A percentile compares a stretch with the other conserved stretches of the same genome.
Conservation (phyloP, 2,113 vertebrate species). For the Chloropsis hardwickii region DNA sequence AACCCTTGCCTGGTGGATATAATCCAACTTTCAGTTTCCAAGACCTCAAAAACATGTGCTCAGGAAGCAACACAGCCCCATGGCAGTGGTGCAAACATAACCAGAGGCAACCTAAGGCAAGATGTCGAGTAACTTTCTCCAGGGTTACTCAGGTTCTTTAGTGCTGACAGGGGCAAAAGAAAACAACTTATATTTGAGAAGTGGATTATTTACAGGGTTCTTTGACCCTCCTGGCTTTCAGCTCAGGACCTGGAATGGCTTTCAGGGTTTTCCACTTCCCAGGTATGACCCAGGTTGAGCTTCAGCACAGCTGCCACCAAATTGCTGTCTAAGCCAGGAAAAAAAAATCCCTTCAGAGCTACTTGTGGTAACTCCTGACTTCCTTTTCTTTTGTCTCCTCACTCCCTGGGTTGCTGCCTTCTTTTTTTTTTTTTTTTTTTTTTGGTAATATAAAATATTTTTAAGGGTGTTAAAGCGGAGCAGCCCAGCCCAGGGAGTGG, state of each 20-base stretch:
- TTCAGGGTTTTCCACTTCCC: background rate
- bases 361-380: background rate
- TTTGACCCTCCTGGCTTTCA: background rate
- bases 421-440: background rate
- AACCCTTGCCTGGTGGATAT: background rate
- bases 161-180: background rate
- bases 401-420: background rate
- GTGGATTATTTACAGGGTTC: background rate
- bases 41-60: background rate
- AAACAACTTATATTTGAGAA: background rate
- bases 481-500: background rate
- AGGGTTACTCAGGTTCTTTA: background rate
- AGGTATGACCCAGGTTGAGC: background rate
- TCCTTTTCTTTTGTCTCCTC: background rate
- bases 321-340: background rate
- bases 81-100: background rate
- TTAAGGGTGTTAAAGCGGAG: background rate
- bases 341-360: background rate
- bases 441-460: background rate
- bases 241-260: background rate
- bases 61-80: background rate
- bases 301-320: background rate
- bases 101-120: background rate
- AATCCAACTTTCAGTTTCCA: background rate
- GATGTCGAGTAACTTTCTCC: background rate